Evolutionary conservation across 2,113 vertebrate species (phyloP).

Genomic region (Cavia aperea): DNA sequence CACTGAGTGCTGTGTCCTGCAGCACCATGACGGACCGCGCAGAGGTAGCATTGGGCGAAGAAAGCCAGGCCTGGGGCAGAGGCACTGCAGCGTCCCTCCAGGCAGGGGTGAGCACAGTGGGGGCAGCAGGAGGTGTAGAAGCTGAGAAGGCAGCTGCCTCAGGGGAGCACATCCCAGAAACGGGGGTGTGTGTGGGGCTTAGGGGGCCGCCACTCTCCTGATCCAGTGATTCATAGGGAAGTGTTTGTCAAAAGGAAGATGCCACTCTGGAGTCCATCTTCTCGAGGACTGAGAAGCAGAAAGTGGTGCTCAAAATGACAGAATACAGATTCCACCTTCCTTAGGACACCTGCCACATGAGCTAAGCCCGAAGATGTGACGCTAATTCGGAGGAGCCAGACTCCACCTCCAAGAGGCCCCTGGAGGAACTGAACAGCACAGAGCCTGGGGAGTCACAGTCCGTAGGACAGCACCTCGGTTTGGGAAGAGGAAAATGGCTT

Average conservation of each 20-base stretch:
- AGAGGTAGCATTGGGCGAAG: background rate
- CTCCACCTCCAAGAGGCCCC: accelerated
- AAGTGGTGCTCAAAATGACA: accelerated
- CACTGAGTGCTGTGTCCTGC: background rate
- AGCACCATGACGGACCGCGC: background rate
- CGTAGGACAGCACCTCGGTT: background rate
- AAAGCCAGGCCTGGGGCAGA: background rate
- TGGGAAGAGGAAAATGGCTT: background rate
- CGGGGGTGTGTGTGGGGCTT: background rate
- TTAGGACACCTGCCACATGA: accelerated
- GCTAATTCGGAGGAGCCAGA: no score
- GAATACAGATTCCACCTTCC: background rate
- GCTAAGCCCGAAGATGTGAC: accelerated
- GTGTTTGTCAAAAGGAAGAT: background rate
- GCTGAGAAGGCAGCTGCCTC: background rate
- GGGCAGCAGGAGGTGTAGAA: no score
- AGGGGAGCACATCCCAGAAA: background rate
- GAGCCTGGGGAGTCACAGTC: background rate
- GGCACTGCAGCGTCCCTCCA: accelerated
- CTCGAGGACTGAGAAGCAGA: accelerated
- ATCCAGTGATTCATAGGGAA: background rate
- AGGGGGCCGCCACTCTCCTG: background rate
- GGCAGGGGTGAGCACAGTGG: background rate
- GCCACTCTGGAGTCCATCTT: background rate
- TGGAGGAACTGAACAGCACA: no score